Conservation (phyloP, 2,113 vertebrate species). For the Limnothrissa miodon region DNA sequence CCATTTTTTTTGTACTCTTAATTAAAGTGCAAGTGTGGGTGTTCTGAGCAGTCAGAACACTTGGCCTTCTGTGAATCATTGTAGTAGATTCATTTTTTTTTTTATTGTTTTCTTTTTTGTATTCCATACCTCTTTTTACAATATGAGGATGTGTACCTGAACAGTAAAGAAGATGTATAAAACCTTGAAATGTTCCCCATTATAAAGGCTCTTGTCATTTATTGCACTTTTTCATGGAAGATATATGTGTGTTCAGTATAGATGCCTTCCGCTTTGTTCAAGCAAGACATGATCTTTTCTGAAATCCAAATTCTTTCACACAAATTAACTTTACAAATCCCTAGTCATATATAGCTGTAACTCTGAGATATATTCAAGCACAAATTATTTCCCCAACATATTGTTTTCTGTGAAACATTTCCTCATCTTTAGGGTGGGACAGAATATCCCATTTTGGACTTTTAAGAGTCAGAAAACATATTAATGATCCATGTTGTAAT, state of each 20-base stretch:
- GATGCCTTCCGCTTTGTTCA: not conserved
- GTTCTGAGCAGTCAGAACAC: not conserved
- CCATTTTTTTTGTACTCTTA: slow-evolving; percentile 18
- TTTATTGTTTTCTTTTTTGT: not conserved
- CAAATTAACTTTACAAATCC: not conserved
- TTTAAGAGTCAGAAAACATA: not conserved
- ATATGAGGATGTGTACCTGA: slow-evolving; percentile 29
- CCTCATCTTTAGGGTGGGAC: too few species aligned
- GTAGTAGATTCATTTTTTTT: slow-evolving; percentile 12
- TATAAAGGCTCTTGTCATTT: not conserved
- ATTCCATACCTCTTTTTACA: slow-evolving; percentile 32
- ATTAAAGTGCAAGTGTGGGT: slow-evolving; percentile 14
- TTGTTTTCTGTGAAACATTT: too few species aligned
- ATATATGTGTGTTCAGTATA: not conserved
- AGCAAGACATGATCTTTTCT: not conserved
- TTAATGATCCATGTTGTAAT: not conserved
- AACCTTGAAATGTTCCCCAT: slow-evolving; percentile 28
- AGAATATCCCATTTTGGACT: not conserved
- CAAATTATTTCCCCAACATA: too few species aligned
- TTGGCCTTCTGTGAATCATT: slow-evolving; percentile 15
- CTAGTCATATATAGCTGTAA: not conserved
- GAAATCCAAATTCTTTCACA: not conserved
- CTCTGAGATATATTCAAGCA: not conserved
- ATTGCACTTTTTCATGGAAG: not conserved
- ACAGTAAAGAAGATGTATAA: slow-evolving; percentile 41